A percentile compares a stretch with the other conserved stretches of the same genome.
These are phyloP conservation scores for Aspiorhynchus laticeps DNA, from an alignment of 2,113 vertebrate species.

Conservation along the genomic window DNA sequence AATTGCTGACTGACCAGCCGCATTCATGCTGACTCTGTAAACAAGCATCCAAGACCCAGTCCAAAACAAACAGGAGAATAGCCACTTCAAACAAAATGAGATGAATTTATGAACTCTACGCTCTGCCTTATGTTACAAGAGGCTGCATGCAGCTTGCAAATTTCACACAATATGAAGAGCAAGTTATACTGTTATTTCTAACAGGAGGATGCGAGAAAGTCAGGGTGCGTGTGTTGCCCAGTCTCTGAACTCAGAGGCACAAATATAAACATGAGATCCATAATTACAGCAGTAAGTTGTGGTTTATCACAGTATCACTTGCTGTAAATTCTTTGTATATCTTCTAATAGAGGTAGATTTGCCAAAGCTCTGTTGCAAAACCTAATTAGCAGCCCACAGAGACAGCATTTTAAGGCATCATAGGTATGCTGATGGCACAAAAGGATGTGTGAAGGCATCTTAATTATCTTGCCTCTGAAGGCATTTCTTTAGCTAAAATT, in stretches of 20 bases:
- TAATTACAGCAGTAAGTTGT: constrained; percentile 11
- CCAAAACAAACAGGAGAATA: constrained; percentile 78
- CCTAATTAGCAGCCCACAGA: neutral
- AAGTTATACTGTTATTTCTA: constrained; percentile 19
- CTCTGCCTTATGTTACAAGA: neutral
- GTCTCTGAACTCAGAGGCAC: neutral
- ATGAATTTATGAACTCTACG: constrained; percentile 58
- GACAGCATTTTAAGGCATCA: neutral
- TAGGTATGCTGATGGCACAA: neutral
- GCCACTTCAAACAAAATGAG: constrained; percentile 69
- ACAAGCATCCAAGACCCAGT: constrained; percentile 67
- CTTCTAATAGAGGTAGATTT: neutral
- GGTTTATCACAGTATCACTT: neutral
- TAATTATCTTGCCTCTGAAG: no score
- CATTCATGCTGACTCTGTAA: constrained; percentile 78
- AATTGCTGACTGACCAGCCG: constrained; percentile 71
- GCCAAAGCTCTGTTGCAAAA: neutral
- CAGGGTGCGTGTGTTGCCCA: neutral
- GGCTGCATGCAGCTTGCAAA: constrained; percentile 7
- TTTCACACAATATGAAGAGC: constrained; percentile 34
- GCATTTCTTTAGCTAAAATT: no score
- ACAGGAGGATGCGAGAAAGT: constrained; percentile 27
- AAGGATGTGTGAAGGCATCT: neutral
- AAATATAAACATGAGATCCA: neutral
- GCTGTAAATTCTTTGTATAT: neutral